Conservation (phyloP, 1,140 invertebrate species). For the Zaprionus lachaisei region DNA sequence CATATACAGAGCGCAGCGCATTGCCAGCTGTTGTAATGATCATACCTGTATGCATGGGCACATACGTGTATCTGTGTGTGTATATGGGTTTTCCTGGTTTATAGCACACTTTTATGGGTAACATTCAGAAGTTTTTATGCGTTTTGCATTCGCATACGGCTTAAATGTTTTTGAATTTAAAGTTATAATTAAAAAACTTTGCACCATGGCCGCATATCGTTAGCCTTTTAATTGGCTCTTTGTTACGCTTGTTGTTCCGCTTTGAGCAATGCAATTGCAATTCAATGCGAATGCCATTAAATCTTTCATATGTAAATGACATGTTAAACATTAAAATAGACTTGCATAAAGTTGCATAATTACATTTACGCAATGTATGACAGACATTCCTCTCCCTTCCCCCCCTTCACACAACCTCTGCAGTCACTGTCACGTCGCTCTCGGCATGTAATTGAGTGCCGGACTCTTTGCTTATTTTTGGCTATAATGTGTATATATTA, state of each 20-base stretch:
- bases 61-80: conserved; percentile 26
- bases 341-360: conserved; percentile 81
- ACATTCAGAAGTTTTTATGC: conserved; percentile 76
- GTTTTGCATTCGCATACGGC: conserved; percentile 59
- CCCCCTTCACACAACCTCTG: background rate
- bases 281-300: conserved; percentile 63
- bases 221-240: conserved; percentile 80
- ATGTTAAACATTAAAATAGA: conserved; percentile 81
- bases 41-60: conserved; percentile 17
- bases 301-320: conserved; percentile 79
- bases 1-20: conserved; percentile 43
- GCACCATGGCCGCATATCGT: conserved; percentile 60
- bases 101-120: conserved; percentile 79
- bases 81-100: conserved; percentile 28
- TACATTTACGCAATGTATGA: conserved; percentile 72
- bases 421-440: conserved; percentile 10
- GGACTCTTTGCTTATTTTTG: conserved; percentile 29
- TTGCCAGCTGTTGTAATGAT: conserved; percentile 34
- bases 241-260: conserved; percentile 67
- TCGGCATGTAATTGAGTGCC: conserved; percentile 36
- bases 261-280: conserved; percentile 55
- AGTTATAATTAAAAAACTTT: conserved; percentile 83
- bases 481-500: conserved; percentile 51
- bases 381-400: conserved; percentile 24
- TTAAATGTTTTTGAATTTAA: conserved; percentile 83